These are phyloP conservation scores for Clivina fossor DNA, from an alignment of 2,888 invertebrate genomes.

Conservation along the genomic window DNA sequence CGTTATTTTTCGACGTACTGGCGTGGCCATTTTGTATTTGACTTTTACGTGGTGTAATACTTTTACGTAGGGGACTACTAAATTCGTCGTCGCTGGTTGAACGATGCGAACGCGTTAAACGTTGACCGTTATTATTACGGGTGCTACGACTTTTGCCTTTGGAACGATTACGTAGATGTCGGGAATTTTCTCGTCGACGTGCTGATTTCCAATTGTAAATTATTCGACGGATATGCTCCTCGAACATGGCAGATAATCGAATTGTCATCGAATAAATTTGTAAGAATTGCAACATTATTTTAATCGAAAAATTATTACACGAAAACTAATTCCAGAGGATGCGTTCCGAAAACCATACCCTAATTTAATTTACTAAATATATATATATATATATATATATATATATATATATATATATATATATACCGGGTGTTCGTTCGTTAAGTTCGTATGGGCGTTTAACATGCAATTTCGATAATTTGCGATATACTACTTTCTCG, in stretches of 20 bases:
- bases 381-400: too few relatives aligned
- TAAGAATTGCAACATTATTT: too few relatives aligned
- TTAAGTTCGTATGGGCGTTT: too few relatives aligned
- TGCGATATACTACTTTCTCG: too few relatives aligned
- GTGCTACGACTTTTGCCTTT: conserved; percentile 49
- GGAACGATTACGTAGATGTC: conserved; percentile 40
- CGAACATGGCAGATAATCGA: conserved; percentile 82
- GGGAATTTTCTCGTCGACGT: conserved; percentile 60
- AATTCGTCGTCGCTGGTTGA: conserved; percentile 45
- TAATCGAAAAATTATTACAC: neutral
- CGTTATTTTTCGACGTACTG: conserved; percentile 28
- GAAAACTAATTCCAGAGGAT: neutral
- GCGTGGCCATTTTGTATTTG: conserved; percentile 24
- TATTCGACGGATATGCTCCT: conserved; percentile 73
- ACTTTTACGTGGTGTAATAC: conserved; percentile 24
- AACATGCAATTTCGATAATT: too few relatives aligned
- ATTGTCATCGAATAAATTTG: conserved; percentile 94
- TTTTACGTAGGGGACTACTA: conserved; percentile 33
- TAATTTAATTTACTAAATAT: too few relatives aligned
- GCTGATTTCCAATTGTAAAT: conserved; percentile 63
- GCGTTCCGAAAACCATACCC: too few relatives aligned
- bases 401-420: too few relatives aligned
- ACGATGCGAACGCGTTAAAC: conserved; percentile 13
- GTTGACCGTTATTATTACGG: conserved; percentile 33
- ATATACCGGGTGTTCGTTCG: too few relatives aligned